These are phyloP conservation scores for Aphelenchoides avenae DNA, from an alignment of 1,140 invertebrate genomes.

Conservation along the genomic window DNA sequence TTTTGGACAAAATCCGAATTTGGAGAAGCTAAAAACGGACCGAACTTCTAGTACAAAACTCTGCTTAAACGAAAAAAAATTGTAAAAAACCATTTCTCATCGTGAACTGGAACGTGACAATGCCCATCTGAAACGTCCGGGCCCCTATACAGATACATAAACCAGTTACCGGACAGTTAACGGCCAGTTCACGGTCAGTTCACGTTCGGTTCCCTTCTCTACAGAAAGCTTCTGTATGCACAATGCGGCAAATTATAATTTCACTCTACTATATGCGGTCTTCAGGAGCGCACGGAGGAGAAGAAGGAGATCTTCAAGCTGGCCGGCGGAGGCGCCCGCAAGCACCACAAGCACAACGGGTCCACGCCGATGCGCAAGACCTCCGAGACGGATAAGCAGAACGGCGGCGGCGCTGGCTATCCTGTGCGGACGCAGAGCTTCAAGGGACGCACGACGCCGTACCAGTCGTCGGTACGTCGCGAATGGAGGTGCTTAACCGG, in stretches of 20 bases:
- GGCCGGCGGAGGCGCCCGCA: conserved; percentile 64
- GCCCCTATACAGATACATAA: not conserved
- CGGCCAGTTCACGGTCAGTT: not conserved
- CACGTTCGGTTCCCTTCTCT: not conserved
- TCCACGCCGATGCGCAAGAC: no score
- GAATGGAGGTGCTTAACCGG: no score
- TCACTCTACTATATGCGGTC: no score
- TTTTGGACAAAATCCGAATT: no score
- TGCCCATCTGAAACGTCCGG: not conserved
- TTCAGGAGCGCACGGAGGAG: conserved; percentile 81
- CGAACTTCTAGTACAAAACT: no score
- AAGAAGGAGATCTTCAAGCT: conserved; percentile 85
- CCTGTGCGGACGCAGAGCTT: no score
- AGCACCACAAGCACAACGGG: conserved; percentile 25
- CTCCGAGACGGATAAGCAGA: no score
- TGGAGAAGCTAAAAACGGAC: no score
- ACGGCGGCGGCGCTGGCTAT: no score
- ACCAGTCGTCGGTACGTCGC: no score
- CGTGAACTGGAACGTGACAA: not conserved
- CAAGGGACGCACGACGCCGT: no score
- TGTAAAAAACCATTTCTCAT: not conserved
- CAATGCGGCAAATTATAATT: no score
- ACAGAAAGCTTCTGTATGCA: not conserved
- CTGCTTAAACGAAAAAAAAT: not conserved
- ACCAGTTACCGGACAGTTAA: conserved; percentile 1